Evolutionary conservation across 1,140 invertebrate species (phyloP).

Genomic region (Apocrypta bakeri): DNA sequence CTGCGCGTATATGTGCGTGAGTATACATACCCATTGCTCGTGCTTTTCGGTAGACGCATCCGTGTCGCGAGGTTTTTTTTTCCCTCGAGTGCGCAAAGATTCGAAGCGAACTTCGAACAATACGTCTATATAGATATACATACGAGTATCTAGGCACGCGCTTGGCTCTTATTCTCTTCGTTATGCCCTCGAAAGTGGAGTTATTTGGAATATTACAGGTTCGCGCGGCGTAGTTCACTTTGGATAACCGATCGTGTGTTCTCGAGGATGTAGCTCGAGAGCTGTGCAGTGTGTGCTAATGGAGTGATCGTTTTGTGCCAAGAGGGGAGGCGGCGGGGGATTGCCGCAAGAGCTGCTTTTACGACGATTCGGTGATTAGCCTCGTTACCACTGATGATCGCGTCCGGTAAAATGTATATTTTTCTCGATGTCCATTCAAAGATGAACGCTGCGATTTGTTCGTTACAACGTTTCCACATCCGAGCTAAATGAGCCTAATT

Average conservation of each 20-base stretch:
- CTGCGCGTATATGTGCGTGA: neutral
- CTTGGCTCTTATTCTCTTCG: too few relatives aligned
- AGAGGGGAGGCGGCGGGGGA: too few relatives aligned
- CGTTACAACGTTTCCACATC: neutral
- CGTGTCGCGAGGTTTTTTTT: neutral
- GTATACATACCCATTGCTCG: neutral
- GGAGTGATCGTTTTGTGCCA: neutral
- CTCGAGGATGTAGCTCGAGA: neutral
- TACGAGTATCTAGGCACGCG: too few relatives aligned
- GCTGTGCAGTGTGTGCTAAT: neutral
- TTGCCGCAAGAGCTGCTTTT: neutral
- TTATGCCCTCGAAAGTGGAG: neutral
- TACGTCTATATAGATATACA: neutral
- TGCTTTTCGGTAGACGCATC: neutral
- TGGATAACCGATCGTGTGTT: neutral
- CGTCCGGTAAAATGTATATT: neutral
- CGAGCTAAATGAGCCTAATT: too few relatives aligned
- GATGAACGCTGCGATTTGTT: neutral
- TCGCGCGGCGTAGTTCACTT: neutral
- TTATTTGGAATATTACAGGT: neutral
- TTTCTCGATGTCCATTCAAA: neutral
- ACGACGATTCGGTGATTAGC: neutral
- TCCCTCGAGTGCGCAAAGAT: neutral
- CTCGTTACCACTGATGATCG: neutral
- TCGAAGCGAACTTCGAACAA: conserved; percentile 31